Evolutionary conservation across 2,113 vertebrate genomes (phyloP), one percentile per base, ranked within the genome.

Genomic region (Orthonyx spaldingii): DNA sequence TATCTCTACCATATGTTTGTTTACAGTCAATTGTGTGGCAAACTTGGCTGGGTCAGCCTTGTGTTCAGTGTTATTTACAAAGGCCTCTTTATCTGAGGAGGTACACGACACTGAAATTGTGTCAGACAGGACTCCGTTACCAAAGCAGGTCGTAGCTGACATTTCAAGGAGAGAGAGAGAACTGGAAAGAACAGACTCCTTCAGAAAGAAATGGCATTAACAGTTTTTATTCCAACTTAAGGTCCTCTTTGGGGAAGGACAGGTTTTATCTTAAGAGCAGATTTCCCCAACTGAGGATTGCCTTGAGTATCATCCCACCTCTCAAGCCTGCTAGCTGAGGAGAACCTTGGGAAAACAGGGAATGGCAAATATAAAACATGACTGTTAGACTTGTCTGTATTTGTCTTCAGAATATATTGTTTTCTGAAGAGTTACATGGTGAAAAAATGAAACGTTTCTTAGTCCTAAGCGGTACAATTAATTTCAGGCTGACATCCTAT

Each of bases 1-100:
- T 35, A 24, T 88, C 70, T 90, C 57, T 69, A 78, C 85, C 90
- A 69, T 91, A 83, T 94, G 94, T 65, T 88, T 95, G 86, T 90
- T 95, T 94, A 86, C 59, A 80, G 75, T 84, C 79, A 90, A 83
- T 84, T 68, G 20, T 37, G 90, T 71, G 61, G 64, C 85, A 88
- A 66, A 65, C 61, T 35, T 88, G 75, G 50, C 90, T 92, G 79
- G 79, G 88, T 94, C 71, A 88, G 50, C 55, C 50, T 80, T 28
- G 35, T 77, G 66, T 76, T 59, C 90, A 80, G 78, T 28, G 65
- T 75, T 81, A 41, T 56, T 95, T 79, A 77, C 81, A 79, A 57
- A 72, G 82, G 65, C 65, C 42, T 90, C 68, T 86, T 79, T 90
- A 86, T 3, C 0, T 86, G 85, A 87, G 0, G 0, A 83, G 66